Base-by-base conservation (phyloP, 1,140 invertebrate genomes). In the Oryzaephilus surinamensis region DNA sequence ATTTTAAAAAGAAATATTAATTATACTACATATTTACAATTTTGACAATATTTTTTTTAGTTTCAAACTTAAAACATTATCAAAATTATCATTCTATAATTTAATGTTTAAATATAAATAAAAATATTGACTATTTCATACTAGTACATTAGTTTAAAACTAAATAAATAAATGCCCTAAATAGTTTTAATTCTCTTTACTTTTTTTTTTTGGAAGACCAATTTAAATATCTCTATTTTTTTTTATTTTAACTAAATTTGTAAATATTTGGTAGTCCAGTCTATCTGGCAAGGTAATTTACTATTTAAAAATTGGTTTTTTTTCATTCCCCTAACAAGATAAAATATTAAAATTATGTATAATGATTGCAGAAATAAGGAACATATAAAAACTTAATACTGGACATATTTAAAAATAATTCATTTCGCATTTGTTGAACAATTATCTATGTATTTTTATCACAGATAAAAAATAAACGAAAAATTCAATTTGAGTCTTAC, bases 241-340 rank as follows among this genome's bases (percentile, higher is more conserved):
- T 24, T 24, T 24, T n/a, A 11, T 24, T 3, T n/a, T 24, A 24
- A 51, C 39, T 51, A 41, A 51, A 37, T 24, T 29, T 42, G 24
- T 44, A 45, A 45, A 39, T 50, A 43, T 51, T 51, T 51, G 48
- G 48, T 51, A 40, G 37, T 43, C 45, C 48, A 51, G 48, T 51
- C 48, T 47, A 48, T 48, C 36, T 41, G 38, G 41, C 43, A 41
- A 46, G 32, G 10, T 24, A 24, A n/a, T n/a, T 24, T 6, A 6
- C 2, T 24, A 7, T 24, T 24, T 6, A 7, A 24, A n/a, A 10
- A n/a, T 24, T 24, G 5, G 31, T 37, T 37, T 38, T 41, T 33
- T 27, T 20, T 27, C 34, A 33, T 40, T 40, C 34, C 24, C 31
- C 29, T 34, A 34, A 18, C 31, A 20, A 20, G 19, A 33, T 41